These are phyloP conservation scores for Pseudonaja textilis DNA, from an alignment of 2,113 vertebrate species.

Conservation along the genomic window DNA sequence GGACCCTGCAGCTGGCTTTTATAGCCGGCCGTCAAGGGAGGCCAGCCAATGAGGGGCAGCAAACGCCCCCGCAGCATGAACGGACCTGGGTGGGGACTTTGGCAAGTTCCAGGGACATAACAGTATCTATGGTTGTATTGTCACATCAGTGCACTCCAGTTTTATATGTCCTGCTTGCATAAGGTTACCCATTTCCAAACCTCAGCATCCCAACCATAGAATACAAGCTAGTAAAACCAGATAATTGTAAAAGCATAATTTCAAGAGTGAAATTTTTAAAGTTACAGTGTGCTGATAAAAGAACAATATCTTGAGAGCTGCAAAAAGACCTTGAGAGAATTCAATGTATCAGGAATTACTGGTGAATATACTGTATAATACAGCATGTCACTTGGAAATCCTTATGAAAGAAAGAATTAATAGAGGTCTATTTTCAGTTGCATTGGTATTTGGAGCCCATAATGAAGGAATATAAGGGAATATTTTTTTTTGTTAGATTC, in stretches of 20 bases:
- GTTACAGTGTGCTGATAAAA: background rate
- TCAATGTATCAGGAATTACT: background rate
- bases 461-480: slow-evolving; percentile 18
- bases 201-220: background rate
- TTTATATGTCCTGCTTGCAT: background rate
- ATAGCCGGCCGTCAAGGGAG: too few relatives aligned
- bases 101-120: too few relatives aligned
- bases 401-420: background rate
- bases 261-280: background rate
- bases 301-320: background rate
- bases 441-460: background rate
- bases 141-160: background rate
- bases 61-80: too few relatives aligned
- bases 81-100: too few relatives aligned
- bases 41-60: too few relatives aligned
- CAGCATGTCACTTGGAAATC: slow-evolving; percentile 7
- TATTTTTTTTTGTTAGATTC: slow-evolving; percentile 1
- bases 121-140: background rate
- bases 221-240: background rate
- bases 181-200: background rate
- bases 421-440: background rate
- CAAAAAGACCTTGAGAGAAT: background rate
- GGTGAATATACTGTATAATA: background rate
- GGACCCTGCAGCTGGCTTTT: too few relatives aligned
- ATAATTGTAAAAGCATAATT: background rate